A percentile compares a stretch with the other conserved stretches of the same genome.
These are phyloP conservation scores for Nyctibius grandis DNA, from an alignment of 2,797 vertebrate genomes.

Conservation along the genomic window DNA sequence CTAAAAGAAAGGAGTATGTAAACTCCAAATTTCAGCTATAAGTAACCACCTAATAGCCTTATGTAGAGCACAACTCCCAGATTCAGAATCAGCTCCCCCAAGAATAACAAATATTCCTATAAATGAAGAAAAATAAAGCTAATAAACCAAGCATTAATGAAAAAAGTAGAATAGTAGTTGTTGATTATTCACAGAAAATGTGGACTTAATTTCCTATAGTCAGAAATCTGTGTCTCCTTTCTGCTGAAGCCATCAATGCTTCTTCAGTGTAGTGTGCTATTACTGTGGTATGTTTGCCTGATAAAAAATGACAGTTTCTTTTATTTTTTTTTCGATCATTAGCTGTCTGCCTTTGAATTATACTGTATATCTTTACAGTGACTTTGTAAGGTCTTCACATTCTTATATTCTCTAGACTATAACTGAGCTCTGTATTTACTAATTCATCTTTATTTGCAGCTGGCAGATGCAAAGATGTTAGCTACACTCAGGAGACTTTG, in stretches of 20 bases:
- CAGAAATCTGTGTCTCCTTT: not conserved
- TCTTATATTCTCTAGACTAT: not conserved
- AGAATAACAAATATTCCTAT: not conserved
- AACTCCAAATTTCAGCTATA: not conserved
- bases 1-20: not conserved
- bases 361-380: not conserved
- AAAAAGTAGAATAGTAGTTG: not conserved
- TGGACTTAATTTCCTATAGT: not conserved
- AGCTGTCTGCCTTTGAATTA: not conserved
- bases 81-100: not conserved
- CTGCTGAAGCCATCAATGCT: not conserved
- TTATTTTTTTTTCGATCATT: not conserved
- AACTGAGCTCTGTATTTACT: not conserved
- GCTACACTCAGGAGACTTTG: not conserved
- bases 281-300: not conserved
- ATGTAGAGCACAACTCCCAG: not conserved
- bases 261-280: not conserved
- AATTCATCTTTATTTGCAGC: constrained; percentile 35
- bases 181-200: not conserved
- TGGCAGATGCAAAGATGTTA: constrained; percentile 9
- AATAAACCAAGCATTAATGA: not conserved
- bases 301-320: not conserved
- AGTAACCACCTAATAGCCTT: not conserved
- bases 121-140: not conserved
- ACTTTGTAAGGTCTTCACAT: not conserved